Evolutionary conservation across 1,140 invertebrate genomes (phyloP).

Genomic region (Grapholita molesta): DNA sequence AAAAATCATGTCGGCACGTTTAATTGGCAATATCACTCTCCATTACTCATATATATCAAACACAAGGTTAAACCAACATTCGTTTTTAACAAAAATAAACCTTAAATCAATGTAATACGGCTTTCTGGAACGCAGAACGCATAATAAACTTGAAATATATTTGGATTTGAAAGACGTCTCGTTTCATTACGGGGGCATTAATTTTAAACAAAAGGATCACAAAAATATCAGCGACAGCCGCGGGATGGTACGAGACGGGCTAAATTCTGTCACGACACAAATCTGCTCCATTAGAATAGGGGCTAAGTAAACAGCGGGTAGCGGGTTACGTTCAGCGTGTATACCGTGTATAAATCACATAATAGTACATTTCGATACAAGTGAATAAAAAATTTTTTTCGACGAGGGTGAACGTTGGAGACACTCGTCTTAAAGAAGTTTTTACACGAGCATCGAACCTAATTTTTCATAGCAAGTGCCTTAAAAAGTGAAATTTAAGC

Average conservation of each 20-base stretch:
- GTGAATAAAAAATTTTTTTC: too few relatives aligned
- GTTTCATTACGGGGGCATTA: neutral
- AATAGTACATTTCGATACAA: too few relatives aligned
- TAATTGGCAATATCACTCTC: too few relatives aligned
- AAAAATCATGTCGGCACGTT: too few relatives aligned
- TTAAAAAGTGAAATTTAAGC: too few relatives aligned
- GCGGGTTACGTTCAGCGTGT: neutral
- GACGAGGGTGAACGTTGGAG: too few relatives aligned
- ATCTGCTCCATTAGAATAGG: constrained; percentile 26
- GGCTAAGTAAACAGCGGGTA: constrained; percentile 26
- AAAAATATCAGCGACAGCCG: constrained; percentile 49
- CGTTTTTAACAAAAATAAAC: neutral
- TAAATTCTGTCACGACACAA: constrained; percentile 35
- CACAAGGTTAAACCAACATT: too few relatives aligned
- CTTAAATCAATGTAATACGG: neutral
- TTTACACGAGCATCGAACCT: too few relatives aligned
- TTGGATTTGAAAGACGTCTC: neutral
- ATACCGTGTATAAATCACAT: too few relatives aligned
- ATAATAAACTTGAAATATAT: constrained; percentile 20
- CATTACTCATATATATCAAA: too few relatives aligned
- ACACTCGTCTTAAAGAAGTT: too few relatives aligned
- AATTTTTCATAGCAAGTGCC: too few relatives aligned
- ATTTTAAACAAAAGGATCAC: constrained; percentile 23
- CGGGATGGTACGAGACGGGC: constrained; percentile 39
- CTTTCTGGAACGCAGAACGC: constrained; percentile 1